These are phyloP conservation scores for Lycia hirtaria DNA, from an alignment of 2,888 invertebrate genomes.

Conservation along the genomic window DNA sequence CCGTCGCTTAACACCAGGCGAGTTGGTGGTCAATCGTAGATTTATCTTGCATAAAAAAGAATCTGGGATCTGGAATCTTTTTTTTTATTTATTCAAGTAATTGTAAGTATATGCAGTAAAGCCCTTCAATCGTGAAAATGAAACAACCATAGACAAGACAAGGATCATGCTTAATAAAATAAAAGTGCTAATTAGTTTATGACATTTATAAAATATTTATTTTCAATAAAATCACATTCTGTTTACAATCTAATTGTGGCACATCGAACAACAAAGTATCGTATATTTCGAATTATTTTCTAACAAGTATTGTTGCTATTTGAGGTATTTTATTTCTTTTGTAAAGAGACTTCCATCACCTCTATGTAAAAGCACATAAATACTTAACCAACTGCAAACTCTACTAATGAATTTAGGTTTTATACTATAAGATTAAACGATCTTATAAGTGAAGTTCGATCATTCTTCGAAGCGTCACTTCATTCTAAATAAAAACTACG, in stretches of 20 bases:
- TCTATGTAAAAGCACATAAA: background rate
- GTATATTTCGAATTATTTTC: slow-evolving; percentile 34
- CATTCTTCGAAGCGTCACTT: no score
- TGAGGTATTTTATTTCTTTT: slow-evolving; percentile 64
- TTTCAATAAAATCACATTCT: slow-evolving; percentile 79
- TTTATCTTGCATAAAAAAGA: no score
- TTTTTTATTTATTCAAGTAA: no score
- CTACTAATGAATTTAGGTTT: no score
- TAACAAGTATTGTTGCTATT: slow-evolving; percentile 40
- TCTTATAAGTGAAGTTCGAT: no score
- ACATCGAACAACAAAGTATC: slow-evolving; percentile 75
- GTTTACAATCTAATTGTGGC: slow-evolving; percentile 78
- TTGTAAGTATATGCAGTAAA: no score
- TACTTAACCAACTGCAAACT: background rate
- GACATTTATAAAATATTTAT: slow-evolving; percentile 84
- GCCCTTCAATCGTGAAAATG: no score
- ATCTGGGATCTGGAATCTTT: background rate
- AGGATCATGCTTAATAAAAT: slow-evolving; percentile 17
- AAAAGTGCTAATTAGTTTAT: slow-evolving; percentile 29
- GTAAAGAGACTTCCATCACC: slow-evolving; percentile 11
- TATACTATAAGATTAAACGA: no score
- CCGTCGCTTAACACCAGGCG: no score
- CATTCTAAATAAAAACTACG: no score
- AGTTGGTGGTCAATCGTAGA: no score
- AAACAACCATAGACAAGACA: no score